Evolutionary conservation across 2,797 vertebrate species (phyloP), one percentile per base, ranked within the genome.

Genomic region (Ciconia nigra): DNA sequence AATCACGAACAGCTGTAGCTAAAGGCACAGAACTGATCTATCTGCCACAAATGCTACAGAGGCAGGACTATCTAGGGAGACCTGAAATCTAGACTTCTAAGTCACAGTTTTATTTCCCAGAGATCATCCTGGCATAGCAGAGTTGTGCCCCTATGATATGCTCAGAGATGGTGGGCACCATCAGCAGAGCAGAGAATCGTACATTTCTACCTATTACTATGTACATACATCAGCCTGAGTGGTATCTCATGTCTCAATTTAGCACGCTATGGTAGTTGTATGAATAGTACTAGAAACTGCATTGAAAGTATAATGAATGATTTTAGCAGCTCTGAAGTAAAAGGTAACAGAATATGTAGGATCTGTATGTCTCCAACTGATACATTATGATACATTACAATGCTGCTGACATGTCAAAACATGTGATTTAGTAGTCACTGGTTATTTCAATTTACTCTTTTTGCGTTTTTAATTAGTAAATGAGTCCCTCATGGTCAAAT

Each of bases 401-500:
- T 90, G 97, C 97, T 94, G 96, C 97, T 91, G 90, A 96, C 95
- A 94, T 76, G 97, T 98, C 97, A 98, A 98, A 99, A 99, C 96
- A 98, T 31, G 92, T 98, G 98, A 99, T 99, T 98, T 98, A 99
- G 97, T 98, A 98, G 99, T 98, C 98, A 98, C 97, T 97, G 97
- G 97, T 98, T 98, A 98, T 99, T 99, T 99, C 98, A 98, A 98
- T 99, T 98, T 98, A 96, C 96, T 98, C 97, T 98, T 99, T 98
- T 99, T 98, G 98, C 96, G 81, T 98, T 99, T 99, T 99, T 99
- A 99, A 99, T 99, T 99, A 99, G 99, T 98, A 99, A 99, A 99
- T 99, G 98, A 99, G 98, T 98, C 97, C 97, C 98, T 99, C 98
- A 98, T 98, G 98, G 98, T 98, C 97, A 89, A 98, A 98, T 99